Evolutionary conservation across 2,888 invertebrate genomes (phyloP).

Genomic region (Apodemia mormo): DNA sequence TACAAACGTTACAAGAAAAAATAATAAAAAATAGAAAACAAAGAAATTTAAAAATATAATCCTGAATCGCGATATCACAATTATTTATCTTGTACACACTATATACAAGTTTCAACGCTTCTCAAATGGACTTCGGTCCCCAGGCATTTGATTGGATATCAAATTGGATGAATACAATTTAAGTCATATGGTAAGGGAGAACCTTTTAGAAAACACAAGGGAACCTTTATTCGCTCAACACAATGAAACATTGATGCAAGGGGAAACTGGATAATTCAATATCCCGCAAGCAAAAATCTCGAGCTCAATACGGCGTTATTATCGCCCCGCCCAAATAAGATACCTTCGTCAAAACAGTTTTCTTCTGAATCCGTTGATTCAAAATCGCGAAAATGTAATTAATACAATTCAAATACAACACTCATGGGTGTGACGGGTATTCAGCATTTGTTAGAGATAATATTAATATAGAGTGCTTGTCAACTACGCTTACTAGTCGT

Average conservation of each 20-base stretch:
- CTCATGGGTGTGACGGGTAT: slow-evolving; percentile 38
- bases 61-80: too few relatives aligned
- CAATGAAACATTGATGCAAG: slow-evolving; percentile 23
- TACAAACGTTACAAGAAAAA: too few relatives aligned
- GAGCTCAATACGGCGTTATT: slow-evolving; percentile 37
- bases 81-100: too few relatives aligned
- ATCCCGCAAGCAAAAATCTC: slow-evolving; percentile 36
- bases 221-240: slow-evolving; percentile 19
- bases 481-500: background rate
- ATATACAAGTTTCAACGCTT: too few relatives aligned
- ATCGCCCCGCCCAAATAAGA: slow-evolving; percentile 40
- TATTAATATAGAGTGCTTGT: background rate
- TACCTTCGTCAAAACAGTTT: slow-evolving; percentile 53
- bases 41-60: too few relatives aligned
- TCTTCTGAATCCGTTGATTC: slow-evolving; percentile 60
- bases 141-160: too few relatives aligned
- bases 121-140: too few relatives aligned
- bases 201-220: slow-evolving; percentile 21
- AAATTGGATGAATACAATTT: background rate
- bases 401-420: slow-evolving; percentile 63
- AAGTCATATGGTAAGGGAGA: slow-evolving; percentile 5
- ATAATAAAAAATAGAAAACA: too few relatives aligned
- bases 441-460: background rate
- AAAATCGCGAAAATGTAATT: slow-evolving; percentile 67
- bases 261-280: slow-evolving; percentile 28